Conservation (phyloP, 2,113 vertebrate species). For the Melanotaenia duboulayi region DNA sequence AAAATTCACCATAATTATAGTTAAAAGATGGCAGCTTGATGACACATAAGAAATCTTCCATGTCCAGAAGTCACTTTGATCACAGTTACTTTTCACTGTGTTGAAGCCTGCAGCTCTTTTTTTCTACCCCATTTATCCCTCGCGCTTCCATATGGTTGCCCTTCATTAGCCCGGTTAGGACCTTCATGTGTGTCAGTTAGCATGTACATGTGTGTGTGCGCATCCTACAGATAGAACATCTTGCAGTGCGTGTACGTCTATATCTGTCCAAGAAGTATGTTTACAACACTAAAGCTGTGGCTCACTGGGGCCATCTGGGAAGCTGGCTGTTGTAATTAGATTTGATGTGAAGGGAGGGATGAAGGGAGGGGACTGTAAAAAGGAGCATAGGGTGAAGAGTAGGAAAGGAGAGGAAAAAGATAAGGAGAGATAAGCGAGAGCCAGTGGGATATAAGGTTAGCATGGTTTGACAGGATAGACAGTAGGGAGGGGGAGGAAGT, state of each 20-base stretch:
- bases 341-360: conserved; percentile 55
- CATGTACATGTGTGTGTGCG: background rate
- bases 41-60: background rate
- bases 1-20: conserved; percentile 6
- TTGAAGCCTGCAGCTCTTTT: conserved; percentile 21
- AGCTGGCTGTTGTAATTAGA: conserved; percentile 70
- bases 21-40: background rate
- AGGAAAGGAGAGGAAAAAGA: background rate
- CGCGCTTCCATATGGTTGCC: conserved; percentile 44
- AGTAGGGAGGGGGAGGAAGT: background rate
- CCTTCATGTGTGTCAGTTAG: conserved; percentile 31
- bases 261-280: conserved; percentile 64
- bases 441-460: background rate
- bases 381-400: conserved; percentile 14
- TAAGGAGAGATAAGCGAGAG: background rate
- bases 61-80: conserved; percentile 29
- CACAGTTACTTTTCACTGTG: conserved; percentile 13
- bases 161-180: conserved; percentile 57
- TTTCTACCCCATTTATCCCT: conserved; percentile 34
- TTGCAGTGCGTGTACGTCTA: conserved; percentile 43
- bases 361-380: conserved; percentile 13
- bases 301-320: conserved; percentile 73
- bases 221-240: conserved; percentile 34
- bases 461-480: background rate
- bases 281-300: conserved; percentile 48